Evolutionary conservation across 2,888 invertebrate genomes (phyloP).

Genomic region (Sarcophaga caerulescens): DNA sequence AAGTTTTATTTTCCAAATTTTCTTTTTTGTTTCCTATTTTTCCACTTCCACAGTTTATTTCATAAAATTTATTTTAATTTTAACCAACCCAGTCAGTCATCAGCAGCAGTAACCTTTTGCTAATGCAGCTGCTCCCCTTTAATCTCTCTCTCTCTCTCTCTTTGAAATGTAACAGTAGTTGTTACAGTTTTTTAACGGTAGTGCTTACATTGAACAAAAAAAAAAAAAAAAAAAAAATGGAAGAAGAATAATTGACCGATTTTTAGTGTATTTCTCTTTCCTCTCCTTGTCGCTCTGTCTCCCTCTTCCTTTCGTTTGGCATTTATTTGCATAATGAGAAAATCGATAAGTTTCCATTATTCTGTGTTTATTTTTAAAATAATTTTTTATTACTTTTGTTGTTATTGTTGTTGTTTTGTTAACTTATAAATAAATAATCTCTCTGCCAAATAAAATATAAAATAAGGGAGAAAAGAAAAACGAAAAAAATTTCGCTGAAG

Average conservation of each 20-base stretch:
- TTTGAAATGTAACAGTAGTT: neutral
- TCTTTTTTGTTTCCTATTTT: neutral
- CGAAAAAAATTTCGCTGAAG: no score
- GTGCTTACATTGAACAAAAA: neutral
- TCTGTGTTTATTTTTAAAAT: neutral
- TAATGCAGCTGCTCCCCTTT: neutral
- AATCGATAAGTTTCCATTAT: conserved; percentile 55
- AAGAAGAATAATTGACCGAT: conserved; percentile 41
- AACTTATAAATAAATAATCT: no score
- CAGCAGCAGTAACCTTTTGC: neutral
- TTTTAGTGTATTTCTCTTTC: neutral
- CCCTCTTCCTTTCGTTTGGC: neutral
- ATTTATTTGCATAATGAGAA: conserved; percentile 49
- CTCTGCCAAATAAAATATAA: no score
- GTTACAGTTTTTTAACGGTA: conserved; percentile 24
- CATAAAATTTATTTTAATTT: conserved; percentile 25
- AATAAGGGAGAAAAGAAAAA: no score
- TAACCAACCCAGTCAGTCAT: neutral
- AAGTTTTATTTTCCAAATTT: neutral
- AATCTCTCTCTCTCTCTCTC: neutral
- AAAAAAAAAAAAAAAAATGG: no score
- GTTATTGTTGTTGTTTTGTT: no score
- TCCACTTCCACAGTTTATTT: neutral
- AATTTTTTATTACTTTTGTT: no score
- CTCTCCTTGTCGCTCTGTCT: neutral